Conservation (phyloP, 2,113 vertebrate species). For the Microcebus jonahi region DNA sequence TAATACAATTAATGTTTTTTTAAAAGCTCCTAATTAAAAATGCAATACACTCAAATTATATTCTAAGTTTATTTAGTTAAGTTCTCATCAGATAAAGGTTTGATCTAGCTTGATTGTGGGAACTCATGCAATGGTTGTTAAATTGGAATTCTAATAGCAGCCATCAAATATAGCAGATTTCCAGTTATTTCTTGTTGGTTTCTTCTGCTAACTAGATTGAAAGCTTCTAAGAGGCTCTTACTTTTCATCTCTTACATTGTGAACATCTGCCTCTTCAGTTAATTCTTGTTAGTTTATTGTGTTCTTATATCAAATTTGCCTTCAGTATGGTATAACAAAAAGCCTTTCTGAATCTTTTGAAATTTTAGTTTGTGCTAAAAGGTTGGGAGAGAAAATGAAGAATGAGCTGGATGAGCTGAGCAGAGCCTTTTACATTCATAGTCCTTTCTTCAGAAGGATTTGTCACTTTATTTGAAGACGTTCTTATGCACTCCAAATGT, state of each 20-base stretch:
- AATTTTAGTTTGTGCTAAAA: constrained; percentile 33
- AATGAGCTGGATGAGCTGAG: not conserved
- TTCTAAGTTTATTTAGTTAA: not conserved
- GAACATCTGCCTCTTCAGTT: not conserved
- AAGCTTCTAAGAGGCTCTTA: not conserved
- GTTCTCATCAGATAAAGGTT: not conserved
- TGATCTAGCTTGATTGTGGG: not conserved
- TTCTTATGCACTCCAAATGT: not conserved
- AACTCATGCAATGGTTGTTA: not conserved
- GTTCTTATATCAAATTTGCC: not conserved
- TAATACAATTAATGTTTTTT: not conserved
- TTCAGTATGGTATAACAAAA: not conserved
- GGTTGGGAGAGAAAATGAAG: not conserved
- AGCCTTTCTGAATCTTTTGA: not conserved
- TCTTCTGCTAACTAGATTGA: not conserved
- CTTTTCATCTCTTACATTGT: not conserved
- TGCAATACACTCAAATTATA: not conserved
- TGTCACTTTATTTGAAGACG: not conserved
- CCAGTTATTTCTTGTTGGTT: not conserved
- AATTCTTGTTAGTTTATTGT: not conserved
- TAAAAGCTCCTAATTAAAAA: constrained; percentile 23
- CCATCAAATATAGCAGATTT: not conserved
- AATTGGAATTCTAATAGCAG: not conserved
- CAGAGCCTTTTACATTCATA: not conserved
- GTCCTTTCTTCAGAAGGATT: not conserved